phyloP scores from a whole-genome alignment of 2,797 vertebrate species.

The Onychomys leucogaster region DNA sequence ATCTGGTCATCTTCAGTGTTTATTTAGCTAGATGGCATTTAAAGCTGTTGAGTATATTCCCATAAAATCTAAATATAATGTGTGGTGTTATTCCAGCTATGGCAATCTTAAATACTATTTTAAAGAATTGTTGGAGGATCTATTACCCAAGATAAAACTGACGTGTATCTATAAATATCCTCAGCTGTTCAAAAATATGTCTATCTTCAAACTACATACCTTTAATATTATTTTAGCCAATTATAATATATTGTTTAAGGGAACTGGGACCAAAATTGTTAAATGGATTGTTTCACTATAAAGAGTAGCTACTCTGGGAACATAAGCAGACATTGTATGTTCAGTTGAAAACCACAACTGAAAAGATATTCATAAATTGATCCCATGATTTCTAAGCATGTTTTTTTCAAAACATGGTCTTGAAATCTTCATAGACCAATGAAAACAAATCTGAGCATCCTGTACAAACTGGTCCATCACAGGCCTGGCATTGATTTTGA shows the following conservation, averaged over 20 bases:
- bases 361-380: background rate
- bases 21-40: slow-evolving; percentile 45
- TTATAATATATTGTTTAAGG: slow-evolving; percentile 72
- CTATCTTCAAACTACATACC: slow-evolving; percentile 47
- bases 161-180: background rate
- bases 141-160: background rate
- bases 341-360: background rate
- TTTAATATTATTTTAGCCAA: slow-evolving; percentile 65
- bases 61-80: slow-evolving; percentile 53
- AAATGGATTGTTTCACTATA: slow-evolving; percentile 61
- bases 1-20: slow-evolving; percentile 49
- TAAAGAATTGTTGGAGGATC: background rate
- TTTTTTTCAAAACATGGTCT: background rate
- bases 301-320: background rate
- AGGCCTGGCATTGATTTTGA: slow-evolving; percentile 17
- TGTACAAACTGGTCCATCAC: background rate
- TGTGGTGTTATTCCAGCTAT: slow-evolving; percentile 71
- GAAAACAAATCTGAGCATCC: background rate
- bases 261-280: slow-evolving; percentile 71
- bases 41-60: slow-evolving; percentile 53
- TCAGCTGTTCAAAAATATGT: background rate
- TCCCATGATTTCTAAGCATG: background rate
- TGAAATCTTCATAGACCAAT: slow-evolving; percentile 22
- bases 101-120: background rate
- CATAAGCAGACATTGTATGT: background rate